A percentile compares a stretch with the other conserved stretches of the same genome.
Evolutionary conservation across 2,113 vertebrate species (phyloP).

Genomic region (Hylia prasina): DNA sequence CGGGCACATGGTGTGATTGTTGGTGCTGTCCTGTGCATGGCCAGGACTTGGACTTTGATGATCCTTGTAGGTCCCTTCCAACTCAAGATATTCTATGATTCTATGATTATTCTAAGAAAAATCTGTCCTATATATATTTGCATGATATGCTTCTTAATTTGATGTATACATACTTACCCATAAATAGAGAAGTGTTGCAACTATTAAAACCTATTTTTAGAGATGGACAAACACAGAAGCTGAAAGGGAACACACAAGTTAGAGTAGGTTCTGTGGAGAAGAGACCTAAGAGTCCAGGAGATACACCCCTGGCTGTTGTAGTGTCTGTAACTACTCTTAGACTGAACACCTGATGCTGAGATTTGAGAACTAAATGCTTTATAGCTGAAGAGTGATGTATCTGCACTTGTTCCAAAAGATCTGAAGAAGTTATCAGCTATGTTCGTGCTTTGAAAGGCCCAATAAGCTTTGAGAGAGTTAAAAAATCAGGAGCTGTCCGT

Average conservation of each 20-base stretch:
- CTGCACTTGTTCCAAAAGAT: not conserved
- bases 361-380: not conserved
- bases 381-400: not conserved
- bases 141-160: not conserved
- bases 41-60: not conserved
- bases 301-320: not conserved
- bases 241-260: not conserved
- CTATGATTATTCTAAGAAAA: not conserved
- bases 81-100: not conserved
- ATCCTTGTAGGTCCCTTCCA: not conserved
- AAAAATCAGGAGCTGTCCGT: not conserved
- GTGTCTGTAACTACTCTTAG: not conserved
- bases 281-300: not conserved
- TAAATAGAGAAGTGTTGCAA: not conserved
- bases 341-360: not conserved
- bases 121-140: not conserved
- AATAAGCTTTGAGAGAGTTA: not conserved
- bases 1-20: fast-evolving
- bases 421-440: not conserved
- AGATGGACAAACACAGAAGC: not conserved
- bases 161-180: not conserved
- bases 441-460: not conserved
- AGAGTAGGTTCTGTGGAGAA: not conserved
- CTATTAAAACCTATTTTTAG: not conserved
- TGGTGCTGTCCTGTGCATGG: not conserved